Conservation (phyloP, 2,113 vertebrate genomes). For the Casuarius casuarius region DNA sequence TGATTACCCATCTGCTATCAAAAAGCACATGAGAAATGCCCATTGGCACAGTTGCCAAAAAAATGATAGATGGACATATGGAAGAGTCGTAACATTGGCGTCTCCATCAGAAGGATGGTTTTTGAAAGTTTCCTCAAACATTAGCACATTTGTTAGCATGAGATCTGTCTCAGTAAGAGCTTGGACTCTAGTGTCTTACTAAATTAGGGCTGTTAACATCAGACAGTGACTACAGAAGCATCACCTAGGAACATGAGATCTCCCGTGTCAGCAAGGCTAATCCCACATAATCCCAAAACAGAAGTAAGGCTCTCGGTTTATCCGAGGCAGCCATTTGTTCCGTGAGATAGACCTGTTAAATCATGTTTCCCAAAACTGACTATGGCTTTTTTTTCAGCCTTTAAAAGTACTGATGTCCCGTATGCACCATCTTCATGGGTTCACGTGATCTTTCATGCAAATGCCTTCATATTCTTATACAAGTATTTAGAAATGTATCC, state of each 20-base stretch:
- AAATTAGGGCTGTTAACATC: background rate
- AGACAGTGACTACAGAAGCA: background rate
- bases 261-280: background rate
- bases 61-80: background rate
- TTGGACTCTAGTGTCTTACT: background rate
- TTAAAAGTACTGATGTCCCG: background rate
- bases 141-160: background rate
- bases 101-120: background rate
- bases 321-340: background rate
- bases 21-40: background rate
- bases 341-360: background rate
- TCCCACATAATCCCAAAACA: constrained; percentile 8
- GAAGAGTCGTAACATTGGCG: background rate
- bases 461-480: rapidly evolving
- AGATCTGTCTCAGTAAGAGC: background rate
- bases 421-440: background rate
- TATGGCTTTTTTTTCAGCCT: background rate
- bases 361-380: background rate
- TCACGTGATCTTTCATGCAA: background rate
- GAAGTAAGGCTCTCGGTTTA: background rate
- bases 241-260: background rate
- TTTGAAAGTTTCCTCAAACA: background rate
- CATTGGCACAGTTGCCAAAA: background rate
- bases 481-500: background rate
- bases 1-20: background rate